A percentile compares a stretch with the other conserved stretches of the same genome.
These are phyloP conservation scores for Eurytoma adleriae DNA, from an alignment of 2,888 invertebrate genomes.

Conservation along the genomic window DNA sequence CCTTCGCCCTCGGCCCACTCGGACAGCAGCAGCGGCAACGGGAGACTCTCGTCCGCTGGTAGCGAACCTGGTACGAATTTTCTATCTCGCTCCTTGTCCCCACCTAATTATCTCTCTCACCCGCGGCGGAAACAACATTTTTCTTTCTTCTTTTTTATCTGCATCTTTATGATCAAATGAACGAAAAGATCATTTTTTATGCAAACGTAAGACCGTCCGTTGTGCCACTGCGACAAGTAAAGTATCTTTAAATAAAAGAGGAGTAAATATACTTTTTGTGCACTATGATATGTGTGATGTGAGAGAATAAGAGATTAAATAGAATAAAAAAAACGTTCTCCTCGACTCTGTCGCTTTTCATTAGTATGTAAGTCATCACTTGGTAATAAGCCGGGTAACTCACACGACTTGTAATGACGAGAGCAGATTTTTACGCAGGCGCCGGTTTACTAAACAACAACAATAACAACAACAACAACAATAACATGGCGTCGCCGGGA, in stretches of 20 bases:
- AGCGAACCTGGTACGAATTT: slow-evolving; percentile 81
- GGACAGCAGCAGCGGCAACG: slow-evolving; percentile 90
- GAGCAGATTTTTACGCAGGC: slow-evolving; percentile 78
- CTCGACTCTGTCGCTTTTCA: not conserved
- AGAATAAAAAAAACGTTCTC: not conserved
- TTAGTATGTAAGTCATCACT: slow-evolving; percentile 41
- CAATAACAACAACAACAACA: slow-evolving; percentile 82
- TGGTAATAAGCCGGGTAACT: slow-evolving; percentile 48
- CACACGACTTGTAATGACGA: slow-evolving; percentile 68
- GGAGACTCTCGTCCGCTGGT: slow-evolving; percentile 87
- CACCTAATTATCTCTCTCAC: slow-evolving; percentile 35
- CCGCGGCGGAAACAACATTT: not conserved
- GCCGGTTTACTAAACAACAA: slow-evolving; percentile 84
- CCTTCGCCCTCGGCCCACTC: slow-evolving; percentile 92
- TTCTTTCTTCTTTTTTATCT: slow-evolving; percentile 32
- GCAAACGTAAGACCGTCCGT: too few species aligned
- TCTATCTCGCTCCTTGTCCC: not conserved
- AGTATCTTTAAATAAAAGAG: not conserved
- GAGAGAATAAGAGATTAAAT: too few species aligned
- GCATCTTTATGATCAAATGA: not conserved
- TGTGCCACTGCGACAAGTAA: not conserved
- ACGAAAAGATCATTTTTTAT: not conserved
- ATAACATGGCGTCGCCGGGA: slow-evolving; percentile 76
- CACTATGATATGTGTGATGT: too few species aligned
- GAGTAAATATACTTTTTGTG: too few species aligned